Evolutionary conservation across 2,113 vertebrate species (phyloP).

Genomic region (Sapajus apella): DNA sequence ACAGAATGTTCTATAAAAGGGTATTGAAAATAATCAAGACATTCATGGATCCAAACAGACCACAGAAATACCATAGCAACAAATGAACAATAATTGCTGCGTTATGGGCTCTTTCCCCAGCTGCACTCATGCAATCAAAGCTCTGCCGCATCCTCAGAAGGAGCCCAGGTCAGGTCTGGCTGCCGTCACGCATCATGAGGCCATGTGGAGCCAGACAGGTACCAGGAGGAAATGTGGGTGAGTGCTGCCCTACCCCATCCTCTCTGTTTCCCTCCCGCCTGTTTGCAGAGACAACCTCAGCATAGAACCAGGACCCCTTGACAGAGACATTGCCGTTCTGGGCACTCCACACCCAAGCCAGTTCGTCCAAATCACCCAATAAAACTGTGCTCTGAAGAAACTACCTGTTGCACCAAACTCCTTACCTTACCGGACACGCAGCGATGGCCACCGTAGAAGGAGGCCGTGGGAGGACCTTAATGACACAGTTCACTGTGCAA

Average conservation of each 20-base stretch:
- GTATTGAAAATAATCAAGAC: conserved; percentile 33
- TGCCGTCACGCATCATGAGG: accelerated
- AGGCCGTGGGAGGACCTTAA: accelerated
- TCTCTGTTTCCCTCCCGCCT: accelerated
- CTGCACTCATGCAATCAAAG: not conserved
- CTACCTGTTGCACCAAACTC: too few species aligned
- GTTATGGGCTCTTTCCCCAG: not conserved
- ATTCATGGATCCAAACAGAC: not conserved
- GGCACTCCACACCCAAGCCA: not conserved
- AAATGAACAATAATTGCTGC: not conserved
- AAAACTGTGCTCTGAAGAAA: not conserved
- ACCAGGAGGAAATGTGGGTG: not conserved
- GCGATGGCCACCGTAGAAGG: accelerated
- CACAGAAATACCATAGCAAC: conserved; percentile 50
- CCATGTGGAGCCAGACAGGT: not conserved
- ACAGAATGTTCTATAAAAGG: conserved; percentile 28
- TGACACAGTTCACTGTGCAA: accelerated
- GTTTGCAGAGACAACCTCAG: accelerated
- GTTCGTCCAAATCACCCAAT: not conserved
- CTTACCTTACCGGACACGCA: not conserved
- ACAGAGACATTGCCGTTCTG: not conserved
- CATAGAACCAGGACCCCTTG: not conserved
- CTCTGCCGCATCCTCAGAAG: accelerated
- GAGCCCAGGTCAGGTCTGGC: not conserved
- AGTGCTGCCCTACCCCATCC: too few species aligned